Conservation (phyloP, 2,888 invertebrate genomes). For the Cephus pygmeus region DNA sequence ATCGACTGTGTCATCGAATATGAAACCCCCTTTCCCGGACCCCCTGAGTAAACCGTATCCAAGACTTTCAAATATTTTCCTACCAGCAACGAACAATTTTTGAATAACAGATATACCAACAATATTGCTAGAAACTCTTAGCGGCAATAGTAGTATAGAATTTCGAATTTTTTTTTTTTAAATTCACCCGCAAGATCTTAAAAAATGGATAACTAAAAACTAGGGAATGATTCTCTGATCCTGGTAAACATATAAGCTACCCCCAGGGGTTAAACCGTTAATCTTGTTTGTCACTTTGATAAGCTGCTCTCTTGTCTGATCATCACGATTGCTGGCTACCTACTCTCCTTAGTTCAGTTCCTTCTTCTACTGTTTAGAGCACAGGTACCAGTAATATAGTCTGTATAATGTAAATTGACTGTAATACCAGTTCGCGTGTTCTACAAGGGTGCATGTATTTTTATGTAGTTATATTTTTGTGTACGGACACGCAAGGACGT, state of each 20-base stretch:
- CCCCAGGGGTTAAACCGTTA: no score
- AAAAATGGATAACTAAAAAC: neutral
- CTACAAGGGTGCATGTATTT: neutral
- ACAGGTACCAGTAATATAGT: neutral
- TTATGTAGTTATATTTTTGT: neutral
- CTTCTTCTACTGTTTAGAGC: neutral
- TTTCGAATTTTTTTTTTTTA: neutral
- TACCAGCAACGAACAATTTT: neutral
- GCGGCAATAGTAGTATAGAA: neutral
- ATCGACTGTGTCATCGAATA: no score
- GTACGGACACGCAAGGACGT: neutral
- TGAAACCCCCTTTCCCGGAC: no score
- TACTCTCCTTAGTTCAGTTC: neutral
- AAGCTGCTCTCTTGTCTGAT: neutral
- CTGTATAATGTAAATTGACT: neutral
- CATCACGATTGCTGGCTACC: neutral
- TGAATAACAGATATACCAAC: neutral
- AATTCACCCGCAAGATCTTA: no score
- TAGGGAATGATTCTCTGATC: neutral
- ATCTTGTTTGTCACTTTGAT: neutral
- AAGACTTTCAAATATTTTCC: neutral
- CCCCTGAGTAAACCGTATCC: neutral
- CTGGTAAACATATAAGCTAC: no score
- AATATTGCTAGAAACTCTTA: neutral
- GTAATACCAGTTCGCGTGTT: neutral